These are phyloP conservation scores for Zaprionus africanus DNA, from an alignment of 1,140 invertebrate genomes.

Conservation along the genomic window DNA sequence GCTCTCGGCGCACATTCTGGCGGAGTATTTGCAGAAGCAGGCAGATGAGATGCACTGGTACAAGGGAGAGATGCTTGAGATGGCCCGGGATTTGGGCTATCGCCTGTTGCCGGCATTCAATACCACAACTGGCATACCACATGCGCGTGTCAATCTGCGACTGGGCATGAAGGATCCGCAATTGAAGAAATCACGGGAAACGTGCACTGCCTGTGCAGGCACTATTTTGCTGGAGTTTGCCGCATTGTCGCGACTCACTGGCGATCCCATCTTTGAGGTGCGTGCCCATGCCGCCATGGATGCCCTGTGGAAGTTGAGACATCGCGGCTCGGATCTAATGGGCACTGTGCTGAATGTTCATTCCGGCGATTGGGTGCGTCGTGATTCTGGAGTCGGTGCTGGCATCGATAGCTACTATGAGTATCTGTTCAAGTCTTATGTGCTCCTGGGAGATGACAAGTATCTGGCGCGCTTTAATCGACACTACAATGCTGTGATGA, in stretches of 20 bases:
- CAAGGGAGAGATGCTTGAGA: conserved; percentile 92
- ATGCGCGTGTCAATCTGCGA: conserved; percentile 96
- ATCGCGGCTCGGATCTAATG: conserved; percentile 96
- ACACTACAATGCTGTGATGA: conserved; percentile 99
- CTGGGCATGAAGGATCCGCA: conserved; percentile 93
- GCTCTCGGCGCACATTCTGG: conserved; percentile 96
- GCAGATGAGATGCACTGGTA: conserved; percentile 95
- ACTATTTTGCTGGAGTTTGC: conserved; percentile 99
- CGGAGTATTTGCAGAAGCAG: conserved; percentile 91
- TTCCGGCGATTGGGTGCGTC: conserved; percentile 97
- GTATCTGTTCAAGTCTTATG: conserved; percentile 97
- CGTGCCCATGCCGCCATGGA: conserved; percentile 99
- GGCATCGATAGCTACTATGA: conserved; percentile 99
- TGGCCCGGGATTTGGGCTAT: conserved; percentile 97
- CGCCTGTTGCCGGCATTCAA: conserved; percentile 98
- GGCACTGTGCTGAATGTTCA: conserved; percentile 98
- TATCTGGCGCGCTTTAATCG: conserved; percentile 97
- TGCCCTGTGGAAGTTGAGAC: conserved; percentile 96
- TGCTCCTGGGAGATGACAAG: conserved; percentile 93
- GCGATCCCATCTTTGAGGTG: conserved; percentile 95
- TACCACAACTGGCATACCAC: conserved; percentile 98
- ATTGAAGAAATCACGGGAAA: conserved; percentile 92
- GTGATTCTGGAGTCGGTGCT: conserved; percentile 98
- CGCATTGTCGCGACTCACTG: conserved; percentile 95
- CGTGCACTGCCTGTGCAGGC: conserved; percentile 99